These are phyloP conservation scores for Exocentrus adspersus DNA, from an alignment of 2,888 invertebrate species.

Conservation along the genomic window DNA sequence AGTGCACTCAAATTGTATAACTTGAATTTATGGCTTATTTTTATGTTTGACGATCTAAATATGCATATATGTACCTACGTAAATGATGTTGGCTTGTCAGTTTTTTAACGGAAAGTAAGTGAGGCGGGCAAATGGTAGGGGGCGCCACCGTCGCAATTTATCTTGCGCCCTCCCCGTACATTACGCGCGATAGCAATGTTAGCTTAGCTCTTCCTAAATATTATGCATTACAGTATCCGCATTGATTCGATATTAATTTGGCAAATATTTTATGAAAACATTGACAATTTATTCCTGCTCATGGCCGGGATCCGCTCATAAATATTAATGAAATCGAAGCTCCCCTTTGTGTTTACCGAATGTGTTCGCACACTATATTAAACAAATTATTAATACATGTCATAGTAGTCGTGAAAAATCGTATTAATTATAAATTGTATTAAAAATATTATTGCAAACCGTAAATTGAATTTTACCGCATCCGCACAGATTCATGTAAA, in stretches of 20 bases:
- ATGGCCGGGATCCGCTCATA: conserved; percentile 56
- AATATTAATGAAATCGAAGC: conserved; percentile 58
- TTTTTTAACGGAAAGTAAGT: neutral
- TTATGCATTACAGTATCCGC: conserved; percentile 56
- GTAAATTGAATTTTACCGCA: conserved; percentile 10
- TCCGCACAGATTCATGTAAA: conserved; percentile 15
- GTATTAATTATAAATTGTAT: conserved; percentile 27
- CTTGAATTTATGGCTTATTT: no score
- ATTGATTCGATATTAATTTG: conserved; percentile 59
- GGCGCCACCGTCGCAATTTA: conserved; percentile 7
- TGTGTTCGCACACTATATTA: conserved; percentile 38
- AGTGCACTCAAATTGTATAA: no score
- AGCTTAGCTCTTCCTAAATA: conserved; percentile 51
- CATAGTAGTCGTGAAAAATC: conserved; percentile 21
- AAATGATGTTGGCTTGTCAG: no score
- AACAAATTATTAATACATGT: conserved; percentile 31
- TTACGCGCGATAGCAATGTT: conserved; percentile 45
- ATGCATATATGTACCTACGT: no score
- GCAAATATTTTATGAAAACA: conserved; percentile 61
- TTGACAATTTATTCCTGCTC: conserved; percentile 60
- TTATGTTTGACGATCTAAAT: no score
- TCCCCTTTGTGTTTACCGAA: conserved; percentile 52
- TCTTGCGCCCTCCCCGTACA: conserved; percentile 22
- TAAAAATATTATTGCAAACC: conserved; percentile 17
- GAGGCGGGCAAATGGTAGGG: neutral